These are phyloP conservation scores for Avahi laniger DNA, from an alignment of 2,797 vertebrate species.

Conservation along the genomic window DNA sequence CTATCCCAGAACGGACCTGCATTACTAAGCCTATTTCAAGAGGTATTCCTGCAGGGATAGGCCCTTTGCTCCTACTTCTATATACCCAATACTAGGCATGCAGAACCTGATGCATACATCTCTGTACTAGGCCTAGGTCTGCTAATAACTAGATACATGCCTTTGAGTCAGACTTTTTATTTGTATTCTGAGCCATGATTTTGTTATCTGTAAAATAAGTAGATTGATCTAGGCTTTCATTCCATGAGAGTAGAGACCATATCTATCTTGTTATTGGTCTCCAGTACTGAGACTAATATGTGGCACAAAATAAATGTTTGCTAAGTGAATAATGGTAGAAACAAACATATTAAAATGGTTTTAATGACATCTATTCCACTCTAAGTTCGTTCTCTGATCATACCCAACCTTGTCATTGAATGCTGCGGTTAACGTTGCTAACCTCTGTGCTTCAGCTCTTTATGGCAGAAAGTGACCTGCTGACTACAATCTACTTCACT, in stretches of 20 bases:
- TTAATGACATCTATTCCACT: neutral
- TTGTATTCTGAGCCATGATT: neutral
- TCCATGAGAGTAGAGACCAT: neutral
- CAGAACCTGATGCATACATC: neutral
- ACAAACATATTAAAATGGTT: neutral
- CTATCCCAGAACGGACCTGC: neutral
- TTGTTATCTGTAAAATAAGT: constrained; percentile 20
- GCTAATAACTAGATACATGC: neutral
- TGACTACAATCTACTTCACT: neutral
- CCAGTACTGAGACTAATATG: neutral
- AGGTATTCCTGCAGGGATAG: neutral
- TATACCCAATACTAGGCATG: neutral
- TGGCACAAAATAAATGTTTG: neutral
- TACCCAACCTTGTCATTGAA: neutral
- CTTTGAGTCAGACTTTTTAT: constrained; percentile 21
- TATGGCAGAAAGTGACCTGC: neutral
- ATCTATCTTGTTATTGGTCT: neutral
- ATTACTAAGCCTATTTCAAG: neutral
- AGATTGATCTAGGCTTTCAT: neutral
- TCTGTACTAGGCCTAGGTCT: neutral
- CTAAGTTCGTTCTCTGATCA: neutral
- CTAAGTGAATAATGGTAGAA: neutral
- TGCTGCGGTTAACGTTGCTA: neutral
- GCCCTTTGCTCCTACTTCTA: neutral
- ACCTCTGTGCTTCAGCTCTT: neutral